These are phyloP conservation scores for Drosophila recens DNA, from an alignment of 2,888 invertebrate species.

Conservation along the genomic window DNA sequence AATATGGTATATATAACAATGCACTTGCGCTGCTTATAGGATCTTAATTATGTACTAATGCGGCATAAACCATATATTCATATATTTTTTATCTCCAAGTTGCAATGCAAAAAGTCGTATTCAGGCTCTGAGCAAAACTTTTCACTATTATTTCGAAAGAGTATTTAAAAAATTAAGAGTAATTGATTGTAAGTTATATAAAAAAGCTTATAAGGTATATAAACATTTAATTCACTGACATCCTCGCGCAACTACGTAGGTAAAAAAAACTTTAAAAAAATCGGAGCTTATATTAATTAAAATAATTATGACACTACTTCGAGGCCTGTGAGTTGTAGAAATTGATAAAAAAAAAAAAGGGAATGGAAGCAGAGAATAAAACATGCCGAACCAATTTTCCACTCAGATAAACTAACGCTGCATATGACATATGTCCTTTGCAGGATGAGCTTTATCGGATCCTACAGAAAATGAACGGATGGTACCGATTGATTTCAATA, in stretches of 20 bases:
- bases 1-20: neutral
- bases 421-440: neutral
- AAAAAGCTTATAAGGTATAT: no score
- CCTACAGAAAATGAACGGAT: neutral
- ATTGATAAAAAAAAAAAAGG: neutral
- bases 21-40: neutral
- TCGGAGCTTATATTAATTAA: neutral
- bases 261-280: neutral
- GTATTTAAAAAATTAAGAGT: neutral
- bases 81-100: neutral
- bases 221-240: no score
- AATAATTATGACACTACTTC: neutral
- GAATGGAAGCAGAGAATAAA: neutral
- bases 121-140: neutral
- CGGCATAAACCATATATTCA: neutral
- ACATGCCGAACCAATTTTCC: neutral
- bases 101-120: neutral
- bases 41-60: neutral
- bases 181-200: no score
- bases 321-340: conserved; percentile 15
- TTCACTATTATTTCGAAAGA: neutral
- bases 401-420: neutral
- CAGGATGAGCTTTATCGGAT: neutral
- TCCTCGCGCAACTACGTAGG: no score
- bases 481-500: neutral